phyloP scores from a whole-genome alignment of 2,113 vertebrate species.

The Psilopsiagon aymara region DNA sequence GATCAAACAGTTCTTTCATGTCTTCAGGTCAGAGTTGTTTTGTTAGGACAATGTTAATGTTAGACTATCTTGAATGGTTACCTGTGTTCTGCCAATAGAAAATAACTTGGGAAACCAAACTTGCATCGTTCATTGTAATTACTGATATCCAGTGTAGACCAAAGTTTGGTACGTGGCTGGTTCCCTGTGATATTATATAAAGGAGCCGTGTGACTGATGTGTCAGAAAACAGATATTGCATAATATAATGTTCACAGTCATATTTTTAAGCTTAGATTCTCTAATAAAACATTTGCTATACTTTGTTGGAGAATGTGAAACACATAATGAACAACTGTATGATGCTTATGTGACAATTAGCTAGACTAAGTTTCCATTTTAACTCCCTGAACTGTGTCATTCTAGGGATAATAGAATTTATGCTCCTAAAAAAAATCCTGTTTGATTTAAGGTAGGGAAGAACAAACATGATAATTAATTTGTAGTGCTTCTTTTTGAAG shows the following conservation, averaged over 20 bases:
- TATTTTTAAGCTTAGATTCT: background rate
- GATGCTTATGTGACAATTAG: background rate
- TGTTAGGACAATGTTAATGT: background rate
- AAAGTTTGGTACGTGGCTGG: background rate
- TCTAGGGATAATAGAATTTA: background rate
- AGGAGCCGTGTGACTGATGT: background rate
- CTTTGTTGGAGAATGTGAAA: background rate
- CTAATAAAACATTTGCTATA: background rate
- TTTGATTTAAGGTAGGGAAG: background rate
- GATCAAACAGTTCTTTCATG: conserved; percentile 10
- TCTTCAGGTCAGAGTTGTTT: background rate
- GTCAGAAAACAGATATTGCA: background rate
- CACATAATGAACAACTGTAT: background rate
- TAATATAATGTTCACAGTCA: background rate
- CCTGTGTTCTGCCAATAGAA: background rate
- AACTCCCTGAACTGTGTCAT: background rate
- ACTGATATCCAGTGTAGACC: background rate
- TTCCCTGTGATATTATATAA: background rate
- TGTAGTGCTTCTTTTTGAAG: background rate
- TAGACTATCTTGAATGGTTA: background rate
- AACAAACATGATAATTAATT: background rate
- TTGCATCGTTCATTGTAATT: background rate
- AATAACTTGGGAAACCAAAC: background rate
- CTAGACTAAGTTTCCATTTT: background rate
- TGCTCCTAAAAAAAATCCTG: background rate